Base-by-base conservation (phyloP, 23 tunicate genomes). In the Trididemnum clinides region DNA sequence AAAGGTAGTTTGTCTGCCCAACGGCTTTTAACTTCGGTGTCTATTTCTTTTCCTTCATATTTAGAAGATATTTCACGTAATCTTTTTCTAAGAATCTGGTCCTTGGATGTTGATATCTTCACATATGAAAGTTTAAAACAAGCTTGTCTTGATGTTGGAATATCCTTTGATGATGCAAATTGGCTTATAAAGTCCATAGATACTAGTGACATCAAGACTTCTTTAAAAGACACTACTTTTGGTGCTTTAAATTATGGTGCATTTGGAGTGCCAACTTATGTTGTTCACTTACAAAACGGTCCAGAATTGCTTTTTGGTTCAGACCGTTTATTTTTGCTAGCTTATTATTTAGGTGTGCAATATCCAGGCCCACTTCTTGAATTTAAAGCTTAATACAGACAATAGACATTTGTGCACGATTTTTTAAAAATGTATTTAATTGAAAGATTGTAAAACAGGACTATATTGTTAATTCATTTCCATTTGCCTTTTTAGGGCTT, bases 191-290 rank as follows among this genome's bases (percentile, higher is more conserved):
- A 64, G 3, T 0, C 19, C 23, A 85, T 64, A 54, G 20, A 63
- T 29, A 65, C 51, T 0, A 12, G 58, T 25, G 81, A 64, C 22
- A 69, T 92, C 12, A 88, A 92, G 58, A 36, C 64, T 15, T 0
- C 33, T 19, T 64, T 92, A 21, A 92, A 65, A 64, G 71, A 64
- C 33, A 7, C 72, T n/a, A 92, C 97, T 0, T 39, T 63, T 23
- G 75, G 37, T 12, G 97, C 97, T 1, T 25, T 88, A 37, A 80
- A 82, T 50, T 50, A 63, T 64, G 91, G 91, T 0, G 88, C 85
- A 32, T 92, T 92, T 65, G 97, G 97, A 22, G 81, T 77, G 15
- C 97, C 97, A 37, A 38, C 89, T 19, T 92, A 80, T 64, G 88
- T 92, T 62, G 91, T 77, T 4, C 88, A 88, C 28, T 27, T 77